Evolutionary conservation across 2,888 invertebrate genomes (phyloP), one percentile per base, ranked within the genome.

Genomic region (Scaeva pyrastri): DNA sequence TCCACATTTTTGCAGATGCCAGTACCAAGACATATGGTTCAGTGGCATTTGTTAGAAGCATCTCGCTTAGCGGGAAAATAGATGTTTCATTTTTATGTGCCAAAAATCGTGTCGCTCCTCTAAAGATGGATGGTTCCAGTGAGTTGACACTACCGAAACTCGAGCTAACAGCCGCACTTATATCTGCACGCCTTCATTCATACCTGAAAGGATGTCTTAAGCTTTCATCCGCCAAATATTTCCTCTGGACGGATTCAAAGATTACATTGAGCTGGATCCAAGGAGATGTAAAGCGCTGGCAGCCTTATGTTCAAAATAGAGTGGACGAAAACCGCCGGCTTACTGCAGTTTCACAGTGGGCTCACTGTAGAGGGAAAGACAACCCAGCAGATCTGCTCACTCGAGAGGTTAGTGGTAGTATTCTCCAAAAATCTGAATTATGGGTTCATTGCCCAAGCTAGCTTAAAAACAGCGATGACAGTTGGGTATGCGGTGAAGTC

Each of bases 1-100:
- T 73, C 21, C 72, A 73, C 16, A 39, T 60, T 16, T 73, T 73
- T 50, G 72, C 72, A 21, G n/a, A n/a, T 60, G 48, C 41, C 56
- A 74, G 64, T 21, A 64, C 41, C 1, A 39, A 60, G 10, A 64
- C 74, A 10, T 74, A 19, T 43, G 73, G 62, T 7, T 39, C 73
- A 41, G 60, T 62, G 23, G 73, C 71, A 26, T 26, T 3, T 71
- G 36, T 19, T 2, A 26, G 48, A 23, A 19, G 45, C n/a, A 14
- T 26, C 2, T 21, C 31, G 21, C 12, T 14, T 3, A 31, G 31
- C 14, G 23, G 64, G 11, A 39, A 74, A 12, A 36, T 55, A 8
- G 12, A 12, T 6, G 11, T 14, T 14, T 41, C 16, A 14, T 39
- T 74, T 36, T 39, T 66, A 21, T 75, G 75, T 6, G 56, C 75